A percentile compares a stretch with the other conserved stretches of the same genome.
phyloP scores from a whole-genome alignment of 2,888 invertebrate genomes.

The Stenotaenia linearis region DNA sequence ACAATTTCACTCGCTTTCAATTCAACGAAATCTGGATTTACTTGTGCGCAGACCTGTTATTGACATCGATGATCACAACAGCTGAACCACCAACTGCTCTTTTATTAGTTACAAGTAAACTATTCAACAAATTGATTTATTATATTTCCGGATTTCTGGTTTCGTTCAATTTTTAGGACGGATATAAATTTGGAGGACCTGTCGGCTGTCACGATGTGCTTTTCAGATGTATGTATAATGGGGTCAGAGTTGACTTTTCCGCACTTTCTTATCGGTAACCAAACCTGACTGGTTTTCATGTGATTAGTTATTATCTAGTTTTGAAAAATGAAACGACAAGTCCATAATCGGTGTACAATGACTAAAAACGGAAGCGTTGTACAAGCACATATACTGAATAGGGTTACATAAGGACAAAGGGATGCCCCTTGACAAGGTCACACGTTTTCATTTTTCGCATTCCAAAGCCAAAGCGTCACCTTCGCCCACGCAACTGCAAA shows the following conservation, averaged over 20 bases:
- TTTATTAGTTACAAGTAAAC: neutral
- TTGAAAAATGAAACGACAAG: neutral
- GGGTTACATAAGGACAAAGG: conserved; percentile 5
- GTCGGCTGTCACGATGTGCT: neutral
- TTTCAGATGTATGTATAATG: neutral
- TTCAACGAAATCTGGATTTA: no score
- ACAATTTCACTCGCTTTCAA: no score
- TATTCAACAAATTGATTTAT: neutral
- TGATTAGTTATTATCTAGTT: neutral
- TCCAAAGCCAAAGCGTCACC: neutral
- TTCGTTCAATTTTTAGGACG: neutral
- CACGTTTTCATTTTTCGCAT: neutral
- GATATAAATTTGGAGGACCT: neutral
- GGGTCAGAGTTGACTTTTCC: neutral
- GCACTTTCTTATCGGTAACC: neutral
- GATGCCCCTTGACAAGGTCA: conserved; percentile 10
- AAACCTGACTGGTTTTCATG: neutral
- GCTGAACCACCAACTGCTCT: neutral
- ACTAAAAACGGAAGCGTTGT: neutral
- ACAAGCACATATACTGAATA: neutral
- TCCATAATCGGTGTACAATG: neutral
- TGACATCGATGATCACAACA: neutral
- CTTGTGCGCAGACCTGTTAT: no score
- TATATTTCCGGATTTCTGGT: neutral
- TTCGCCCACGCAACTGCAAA: neutral